Evolutionary conservation across 2,888 invertebrate species (phyloP).

Genomic region (Plagiodera versicolora): DNA sequence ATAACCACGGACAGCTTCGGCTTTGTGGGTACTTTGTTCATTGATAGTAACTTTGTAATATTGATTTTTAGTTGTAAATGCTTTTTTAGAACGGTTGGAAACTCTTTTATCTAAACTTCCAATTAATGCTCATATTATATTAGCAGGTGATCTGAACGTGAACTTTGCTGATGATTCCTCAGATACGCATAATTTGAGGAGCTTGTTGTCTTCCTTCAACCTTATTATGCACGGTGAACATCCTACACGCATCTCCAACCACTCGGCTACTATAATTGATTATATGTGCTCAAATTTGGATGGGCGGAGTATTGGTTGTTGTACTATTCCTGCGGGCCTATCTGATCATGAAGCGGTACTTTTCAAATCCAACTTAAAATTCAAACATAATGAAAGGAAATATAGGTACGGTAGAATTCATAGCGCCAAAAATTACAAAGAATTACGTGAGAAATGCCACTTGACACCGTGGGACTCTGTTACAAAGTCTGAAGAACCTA

Average conservation of each 20-base stretch:
- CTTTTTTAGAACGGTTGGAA: no score
- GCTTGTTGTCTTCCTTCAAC: background rate
- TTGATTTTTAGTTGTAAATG: no score
- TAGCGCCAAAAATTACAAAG: background rate
- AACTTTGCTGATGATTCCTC: background rate
- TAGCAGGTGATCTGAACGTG: background rate
- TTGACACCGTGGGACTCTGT: background rate
- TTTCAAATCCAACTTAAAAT: no score
- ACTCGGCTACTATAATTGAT: background rate
- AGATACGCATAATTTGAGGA: background rate
- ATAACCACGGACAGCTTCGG: no score
- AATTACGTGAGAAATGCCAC: background rate
- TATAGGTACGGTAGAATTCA: no score
- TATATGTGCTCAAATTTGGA: conserved; percentile 1
- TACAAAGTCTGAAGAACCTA: background rate
- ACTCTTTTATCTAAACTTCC: background rate
- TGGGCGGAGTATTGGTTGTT: background rate
- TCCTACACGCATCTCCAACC: background rate
- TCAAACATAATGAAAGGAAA: no score
- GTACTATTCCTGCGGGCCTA: background rate
- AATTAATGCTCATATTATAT: background rate
- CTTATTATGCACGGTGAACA: background rate
- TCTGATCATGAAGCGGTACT: background rate
- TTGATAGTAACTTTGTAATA: no score
- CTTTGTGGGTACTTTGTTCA: no score